phyloP scores from a whole-genome alignment of 2,113 vertebrate species.

The Microtus montanus region DNA sequence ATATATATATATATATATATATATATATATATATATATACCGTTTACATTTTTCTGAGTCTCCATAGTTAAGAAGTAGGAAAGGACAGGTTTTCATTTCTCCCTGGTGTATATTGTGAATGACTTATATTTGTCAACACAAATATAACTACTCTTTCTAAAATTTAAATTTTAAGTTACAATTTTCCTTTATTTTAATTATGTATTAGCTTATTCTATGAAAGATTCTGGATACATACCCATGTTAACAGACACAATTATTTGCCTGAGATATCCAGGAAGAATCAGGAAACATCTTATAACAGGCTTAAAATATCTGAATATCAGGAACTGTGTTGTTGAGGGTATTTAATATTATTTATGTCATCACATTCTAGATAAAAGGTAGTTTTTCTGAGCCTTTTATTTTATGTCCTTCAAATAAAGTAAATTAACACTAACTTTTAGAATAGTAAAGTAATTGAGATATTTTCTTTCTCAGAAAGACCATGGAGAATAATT shows the following conservation, averaged over 20 bases:
- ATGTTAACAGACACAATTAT: not conserved
- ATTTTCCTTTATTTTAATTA: not conserved
- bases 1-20: not conserved
- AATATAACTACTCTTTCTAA: not conserved
- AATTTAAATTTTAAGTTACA: not conserved
- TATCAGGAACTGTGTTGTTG: slow-evolving; percentile 34
- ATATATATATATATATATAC: not conserved
- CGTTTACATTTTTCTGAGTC: not conserved
- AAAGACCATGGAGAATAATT: slow-evolving; percentile 59
- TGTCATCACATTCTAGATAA: not conserved
- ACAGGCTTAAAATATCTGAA: slow-evolving; percentile 22
- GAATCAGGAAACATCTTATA: not conserved
- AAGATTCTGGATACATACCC: not conserved
- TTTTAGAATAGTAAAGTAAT: slow-evolving; percentile 59
- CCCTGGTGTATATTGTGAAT: not conserved
- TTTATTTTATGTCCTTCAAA: slow-evolving; percentile 47
- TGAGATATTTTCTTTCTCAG: slow-evolving; percentile 1
- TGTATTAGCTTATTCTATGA: not conserved
- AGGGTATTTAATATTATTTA: slow-evolving; percentile 53
- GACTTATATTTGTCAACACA: not conserved
- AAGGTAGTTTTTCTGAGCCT: slow-evolving; percentile 35
- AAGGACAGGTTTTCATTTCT: not conserved
- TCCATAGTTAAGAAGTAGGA: not conserved
- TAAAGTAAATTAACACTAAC: slow-evolving; percentile 54
- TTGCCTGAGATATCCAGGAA: not conserved